Conservation (phyloP, 2,888 invertebrate species). For the Drosophila prolongata region DNA sequence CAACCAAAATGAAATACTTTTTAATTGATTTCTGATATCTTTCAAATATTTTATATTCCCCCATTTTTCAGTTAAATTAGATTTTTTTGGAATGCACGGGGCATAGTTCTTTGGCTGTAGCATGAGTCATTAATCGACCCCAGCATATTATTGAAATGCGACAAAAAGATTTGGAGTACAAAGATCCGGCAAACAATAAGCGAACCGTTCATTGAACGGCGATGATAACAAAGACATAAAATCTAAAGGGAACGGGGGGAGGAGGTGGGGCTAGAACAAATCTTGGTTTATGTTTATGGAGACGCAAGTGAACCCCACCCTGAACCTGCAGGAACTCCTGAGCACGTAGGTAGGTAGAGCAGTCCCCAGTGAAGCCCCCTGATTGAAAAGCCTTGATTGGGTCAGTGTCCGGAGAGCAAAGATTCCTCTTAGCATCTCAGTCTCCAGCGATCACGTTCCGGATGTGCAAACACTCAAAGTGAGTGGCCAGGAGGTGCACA, state of each 20-base stretch:
- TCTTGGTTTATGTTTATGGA: constrained; percentile 20
- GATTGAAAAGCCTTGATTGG: constrained; percentile 32
- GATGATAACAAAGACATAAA: constrained; percentile 23
- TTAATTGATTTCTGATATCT: too few relatives aligned
- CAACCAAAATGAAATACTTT: too few relatives aligned
- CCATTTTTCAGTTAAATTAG: too few relatives aligned
- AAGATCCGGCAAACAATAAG: constrained; percentile 5
- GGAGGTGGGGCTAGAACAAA: not conserved
- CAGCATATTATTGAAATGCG: not conserved
- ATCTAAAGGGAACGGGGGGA: not conserved
- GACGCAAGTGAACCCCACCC: constrained; percentile 21
- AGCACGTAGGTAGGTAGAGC: constrained; percentile 16
- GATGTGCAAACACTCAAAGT: constrained; percentile 23
- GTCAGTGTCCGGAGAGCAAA: constrained; percentile 37
- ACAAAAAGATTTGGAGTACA: constrained; percentile 1
- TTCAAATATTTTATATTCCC: too few relatives aligned
- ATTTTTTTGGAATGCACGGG: too few relatives aligned
- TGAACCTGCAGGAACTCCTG: not conserved
- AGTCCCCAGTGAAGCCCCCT: constrained; percentile 5
- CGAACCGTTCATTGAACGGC: constrained; percentile 2
- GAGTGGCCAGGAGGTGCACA: constrained; percentile 18
- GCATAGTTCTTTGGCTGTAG: not conserved
- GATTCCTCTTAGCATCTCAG: constrained; percentile 5
- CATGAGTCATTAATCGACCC: not conserved
- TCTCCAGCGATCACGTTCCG: constrained; percentile 21